These are phyloP conservation scores for Entomyzon cyanotis DNA, from an alignment of 2,113 vertebrate genomes.

Conservation along the genomic window DNA sequence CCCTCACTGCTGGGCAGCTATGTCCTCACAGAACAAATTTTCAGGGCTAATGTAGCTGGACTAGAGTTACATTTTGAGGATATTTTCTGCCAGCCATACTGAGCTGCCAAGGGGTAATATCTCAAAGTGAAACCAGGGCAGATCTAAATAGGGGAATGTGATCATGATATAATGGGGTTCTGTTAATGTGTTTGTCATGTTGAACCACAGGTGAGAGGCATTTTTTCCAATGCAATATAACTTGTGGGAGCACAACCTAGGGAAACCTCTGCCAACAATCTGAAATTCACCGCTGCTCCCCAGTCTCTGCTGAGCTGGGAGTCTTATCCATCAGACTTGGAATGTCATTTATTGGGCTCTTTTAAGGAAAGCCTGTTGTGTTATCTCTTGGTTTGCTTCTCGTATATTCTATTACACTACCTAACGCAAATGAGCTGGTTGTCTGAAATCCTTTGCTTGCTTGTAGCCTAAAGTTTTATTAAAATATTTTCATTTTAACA, in stretches of 20 bases:
- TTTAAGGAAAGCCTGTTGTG: background rate
- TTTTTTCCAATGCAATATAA: constrained; percentile 3
- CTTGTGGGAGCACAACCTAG: background rate
- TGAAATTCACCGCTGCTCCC: background rate
- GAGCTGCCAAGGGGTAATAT: background rate
- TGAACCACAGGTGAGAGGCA: background rate
- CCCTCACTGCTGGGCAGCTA: background rate
- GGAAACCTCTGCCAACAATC: background rate
- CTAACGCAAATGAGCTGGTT: background rate
- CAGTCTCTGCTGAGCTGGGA: background rate
- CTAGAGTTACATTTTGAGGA: background rate
- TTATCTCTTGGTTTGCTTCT: background rate
- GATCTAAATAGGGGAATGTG: background rate
- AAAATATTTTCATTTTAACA: background rate
- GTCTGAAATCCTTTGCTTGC: background rate
- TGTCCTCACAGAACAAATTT: background rate
- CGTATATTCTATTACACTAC: background rate
- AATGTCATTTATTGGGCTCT: background rate
- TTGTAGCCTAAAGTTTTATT: background rate
- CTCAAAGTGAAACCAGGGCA: background rate
- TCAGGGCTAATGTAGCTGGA: background rate
- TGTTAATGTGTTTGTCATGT: constrained; percentile 6
- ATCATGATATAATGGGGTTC: background rate
- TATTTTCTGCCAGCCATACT: background rate
- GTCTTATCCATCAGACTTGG: background rate